A percentile compares a stretch with the other conserved stretches of the same genome.
Conservation (phyloP, 2,797 vertebrate genomes). For the Malacoctenus gilli region DNA sequence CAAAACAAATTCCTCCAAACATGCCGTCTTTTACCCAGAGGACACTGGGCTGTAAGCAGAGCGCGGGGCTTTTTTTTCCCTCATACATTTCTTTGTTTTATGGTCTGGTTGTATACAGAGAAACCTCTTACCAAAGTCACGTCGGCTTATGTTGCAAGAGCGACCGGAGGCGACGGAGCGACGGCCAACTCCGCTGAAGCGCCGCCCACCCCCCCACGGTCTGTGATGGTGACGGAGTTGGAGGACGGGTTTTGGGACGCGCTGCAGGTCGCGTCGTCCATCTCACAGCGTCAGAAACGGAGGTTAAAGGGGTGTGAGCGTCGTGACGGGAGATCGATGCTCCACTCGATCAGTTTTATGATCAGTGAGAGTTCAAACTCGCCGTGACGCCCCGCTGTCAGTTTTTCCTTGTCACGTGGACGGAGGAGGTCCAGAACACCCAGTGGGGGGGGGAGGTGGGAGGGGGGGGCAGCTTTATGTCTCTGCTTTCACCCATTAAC, state of each 20-base stretch:
- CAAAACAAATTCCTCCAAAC: constrained; percentile 80
- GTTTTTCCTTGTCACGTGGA: too few species aligned
- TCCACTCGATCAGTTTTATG: background rate
- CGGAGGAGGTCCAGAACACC: too few species aligned
- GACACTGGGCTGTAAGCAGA: constrained; percentile 65
- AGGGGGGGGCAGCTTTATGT: too few species aligned
- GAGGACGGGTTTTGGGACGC: constrained; percentile 24
- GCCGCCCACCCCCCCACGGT: constrained; percentile 53
- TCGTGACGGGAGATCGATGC: background rate
- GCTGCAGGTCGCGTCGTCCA: background rate
- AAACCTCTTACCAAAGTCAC: constrained; percentile 49
- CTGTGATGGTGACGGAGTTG: constrained; percentile 19
- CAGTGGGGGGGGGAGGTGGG: too few species aligned
- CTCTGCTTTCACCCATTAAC: too few species aligned
- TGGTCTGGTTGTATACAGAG: constrained; percentile 56
- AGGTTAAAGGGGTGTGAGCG: background rate
- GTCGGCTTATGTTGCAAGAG: constrained; percentile 54
- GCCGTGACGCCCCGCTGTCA: background rate
- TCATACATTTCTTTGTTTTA: constrained; percentile 73
- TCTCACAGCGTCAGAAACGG: background rate
- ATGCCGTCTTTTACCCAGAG: constrained; percentile 74
- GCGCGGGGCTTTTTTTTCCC: constrained; percentile 47
- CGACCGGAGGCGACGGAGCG: constrained; percentile 32
- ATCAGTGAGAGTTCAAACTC: background rate
- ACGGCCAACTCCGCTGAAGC: constrained; percentile 28